A percentile compares a stretch with the other conserved stretches of the same genome.
Conservation (phyloP, 2,888 invertebrate species). For the Aelia acuminata region DNA sequence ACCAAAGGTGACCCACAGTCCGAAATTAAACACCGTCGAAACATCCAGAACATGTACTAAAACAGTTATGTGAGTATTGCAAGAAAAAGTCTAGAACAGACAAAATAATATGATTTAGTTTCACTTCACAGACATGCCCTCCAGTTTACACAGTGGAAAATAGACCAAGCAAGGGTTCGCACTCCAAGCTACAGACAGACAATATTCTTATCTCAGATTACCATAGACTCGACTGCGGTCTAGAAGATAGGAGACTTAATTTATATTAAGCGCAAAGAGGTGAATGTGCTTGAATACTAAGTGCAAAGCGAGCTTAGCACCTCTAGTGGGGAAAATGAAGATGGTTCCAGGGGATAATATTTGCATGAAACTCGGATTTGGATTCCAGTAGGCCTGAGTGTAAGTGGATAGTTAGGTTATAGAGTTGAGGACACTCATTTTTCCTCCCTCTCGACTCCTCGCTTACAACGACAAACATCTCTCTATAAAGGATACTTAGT, state of each 20-base stretch:
- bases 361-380: not conserved
- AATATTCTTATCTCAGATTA: not conserved
- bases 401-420: not conserved
- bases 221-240: not conserved
- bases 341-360: not conserved
- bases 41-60: no score
- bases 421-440: not conserved
- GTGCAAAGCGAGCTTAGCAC: not conserved
- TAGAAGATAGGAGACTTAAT: not conserved
- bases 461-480: not conserved
- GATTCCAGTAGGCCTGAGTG: no score
- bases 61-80: no score
- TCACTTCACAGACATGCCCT: not conserved
- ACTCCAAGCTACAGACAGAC: no score
- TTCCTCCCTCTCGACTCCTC: not conserved
- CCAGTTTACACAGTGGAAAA: not conserved
- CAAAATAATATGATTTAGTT: no score
- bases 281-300: not conserved
- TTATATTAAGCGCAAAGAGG: not conserved
- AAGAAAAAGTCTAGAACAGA: no score
- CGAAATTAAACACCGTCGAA: no score
- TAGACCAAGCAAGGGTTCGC: not conserved
- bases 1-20: no score
- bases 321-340: not conserved
- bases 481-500: not conserved